Evolutionary conservation across 92 coral and sea anemone genomes (phyloP).

Genomic region (Palythoa heliodiscus): DNA sequence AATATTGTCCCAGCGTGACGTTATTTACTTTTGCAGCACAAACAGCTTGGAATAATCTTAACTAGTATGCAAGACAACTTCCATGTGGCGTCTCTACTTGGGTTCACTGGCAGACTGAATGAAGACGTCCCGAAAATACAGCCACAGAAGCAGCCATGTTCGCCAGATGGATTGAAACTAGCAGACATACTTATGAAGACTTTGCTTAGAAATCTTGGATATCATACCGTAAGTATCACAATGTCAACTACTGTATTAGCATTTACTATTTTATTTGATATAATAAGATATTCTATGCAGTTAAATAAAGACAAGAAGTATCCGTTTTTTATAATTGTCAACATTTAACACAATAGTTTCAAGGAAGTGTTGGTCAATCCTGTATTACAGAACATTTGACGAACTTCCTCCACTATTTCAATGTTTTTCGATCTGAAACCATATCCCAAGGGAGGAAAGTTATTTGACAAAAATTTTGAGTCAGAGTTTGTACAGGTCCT

Average conservation of each 20-base stretch:
- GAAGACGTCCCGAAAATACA: constrained; percentile 40
- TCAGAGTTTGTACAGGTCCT: background rate
- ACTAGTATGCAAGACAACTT: constrained; percentile 86
- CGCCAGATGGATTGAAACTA: constrained; percentile 50
- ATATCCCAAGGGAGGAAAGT: too few relatives aligned
- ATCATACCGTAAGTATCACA: constrained; percentile 63
- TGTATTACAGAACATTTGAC: too few relatives aligned
- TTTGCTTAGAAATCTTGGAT: constrained; percentile 69
- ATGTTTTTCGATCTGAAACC: too few relatives aligned
- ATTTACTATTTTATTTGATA: too few relatives aligned
- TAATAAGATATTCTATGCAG: background rate
- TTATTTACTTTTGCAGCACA: constrained; percentile 49
- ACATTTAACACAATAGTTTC: too few relatives aligned
- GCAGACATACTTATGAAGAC: constrained; percentile 81
- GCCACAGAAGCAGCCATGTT: constrained; percentile 11
- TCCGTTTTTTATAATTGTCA: background rate
- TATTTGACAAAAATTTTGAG: too few relatives aligned
- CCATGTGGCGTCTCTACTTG: constrained; percentile 79
- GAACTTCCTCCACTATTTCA: too few relatives aligned
- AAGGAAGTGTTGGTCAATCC: too few relatives aligned
- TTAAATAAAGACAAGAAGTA: background rate
- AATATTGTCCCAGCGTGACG: background rate
- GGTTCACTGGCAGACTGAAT: constrained; percentile 58
- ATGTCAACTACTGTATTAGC: background rate
- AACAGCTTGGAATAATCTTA: constrained; percentile 77